A percentile compares a stretch with the other conserved stretches of the same genome.
phyloP scores from a whole-genome alignment of 23 tunicate species.

The Ciona savignyi region DNA sequence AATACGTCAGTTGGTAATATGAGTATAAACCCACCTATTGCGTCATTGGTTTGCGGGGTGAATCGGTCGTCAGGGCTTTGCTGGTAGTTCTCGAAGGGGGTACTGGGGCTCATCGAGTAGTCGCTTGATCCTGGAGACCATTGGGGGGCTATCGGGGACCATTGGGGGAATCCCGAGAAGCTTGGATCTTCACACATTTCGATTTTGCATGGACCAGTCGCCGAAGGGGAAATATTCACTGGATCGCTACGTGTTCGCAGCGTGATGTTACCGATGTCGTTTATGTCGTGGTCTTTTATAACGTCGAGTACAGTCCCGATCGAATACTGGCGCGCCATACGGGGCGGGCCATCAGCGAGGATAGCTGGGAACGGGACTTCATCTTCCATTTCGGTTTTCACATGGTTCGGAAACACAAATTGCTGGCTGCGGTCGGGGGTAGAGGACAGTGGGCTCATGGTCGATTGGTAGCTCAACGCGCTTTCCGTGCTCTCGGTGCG shows the following conservation, averaged over 20 bases:
- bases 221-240: background rate
- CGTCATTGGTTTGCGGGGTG: too few species aligned
- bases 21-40: too few species aligned
- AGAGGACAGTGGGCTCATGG: background rate
- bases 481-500: background rate
- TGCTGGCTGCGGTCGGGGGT: background rate
- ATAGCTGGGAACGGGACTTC: background rate
- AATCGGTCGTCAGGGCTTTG: background rate
- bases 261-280: constrained; percentile 3
- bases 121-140: background rate
- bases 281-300: constrained; percentile 20
- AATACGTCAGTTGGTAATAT: too few species aligned
- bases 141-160: too few species aligned
- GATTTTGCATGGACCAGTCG: too few species aligned
- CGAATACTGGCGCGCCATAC: constrained; percentile 34
- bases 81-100: background rate
- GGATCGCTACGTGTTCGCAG: background rate
- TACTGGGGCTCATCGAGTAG: background rate
- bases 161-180: constrained; percentile 12
- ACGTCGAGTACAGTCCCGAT: constrained; percentile 39
- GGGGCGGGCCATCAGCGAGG: background rate
- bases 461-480: background rate
- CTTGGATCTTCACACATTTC: background rate
- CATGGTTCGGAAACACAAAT: background rate
- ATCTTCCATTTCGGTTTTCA: background rate